phyloP scores from a whole-genome alignment of 37 sponge, comb jelly and placozoan species.

The Dysidea cf. avara region DNA sequence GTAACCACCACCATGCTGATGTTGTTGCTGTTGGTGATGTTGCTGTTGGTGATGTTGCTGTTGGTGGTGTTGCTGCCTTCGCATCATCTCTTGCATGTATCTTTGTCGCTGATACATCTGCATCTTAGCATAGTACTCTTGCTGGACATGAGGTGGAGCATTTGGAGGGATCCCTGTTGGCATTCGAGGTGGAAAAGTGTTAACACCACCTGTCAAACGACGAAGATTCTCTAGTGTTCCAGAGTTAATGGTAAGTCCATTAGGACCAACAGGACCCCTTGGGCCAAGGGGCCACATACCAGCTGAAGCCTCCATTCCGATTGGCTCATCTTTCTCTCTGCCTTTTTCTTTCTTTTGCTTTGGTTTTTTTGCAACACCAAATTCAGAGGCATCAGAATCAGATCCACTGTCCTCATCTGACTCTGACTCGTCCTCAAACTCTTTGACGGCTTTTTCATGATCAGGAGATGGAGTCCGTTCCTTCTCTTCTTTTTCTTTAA shows the following conservation, averaged over 20 bases:
- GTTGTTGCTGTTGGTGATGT: too few species aligned
- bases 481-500: constrained; percentile 14
- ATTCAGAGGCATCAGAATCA: too few species aligned
- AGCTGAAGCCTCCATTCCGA: too few species aligned
- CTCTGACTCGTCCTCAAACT: background rate
- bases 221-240: background rate
- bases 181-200: background rate
- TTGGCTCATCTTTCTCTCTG: too few species aligned
- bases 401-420: constrained; percentile 14
- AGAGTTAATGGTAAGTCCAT: too few species aligned
- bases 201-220: too few species aligned
- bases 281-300: too few species aligned
- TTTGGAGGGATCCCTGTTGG: background rate
- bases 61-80: constrained; percentile 1
- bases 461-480: background rate
- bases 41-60: constrained; percentile 1
- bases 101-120: constrained; percentile 2
- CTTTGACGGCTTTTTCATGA: background rate
- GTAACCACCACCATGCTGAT: too few species aligned
- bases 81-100: constrained; percentile 25
- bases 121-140: background rate
- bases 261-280: too few species aligned
- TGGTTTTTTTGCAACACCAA: too few species aligned
- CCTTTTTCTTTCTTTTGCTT: too few species aligned
- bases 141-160: background rate